These are phyloP conservation scores for Hormaphis cornu DNA, from an alignment of 1,140 invertebrate genomes.

Conservation along the genomic window DNA sequence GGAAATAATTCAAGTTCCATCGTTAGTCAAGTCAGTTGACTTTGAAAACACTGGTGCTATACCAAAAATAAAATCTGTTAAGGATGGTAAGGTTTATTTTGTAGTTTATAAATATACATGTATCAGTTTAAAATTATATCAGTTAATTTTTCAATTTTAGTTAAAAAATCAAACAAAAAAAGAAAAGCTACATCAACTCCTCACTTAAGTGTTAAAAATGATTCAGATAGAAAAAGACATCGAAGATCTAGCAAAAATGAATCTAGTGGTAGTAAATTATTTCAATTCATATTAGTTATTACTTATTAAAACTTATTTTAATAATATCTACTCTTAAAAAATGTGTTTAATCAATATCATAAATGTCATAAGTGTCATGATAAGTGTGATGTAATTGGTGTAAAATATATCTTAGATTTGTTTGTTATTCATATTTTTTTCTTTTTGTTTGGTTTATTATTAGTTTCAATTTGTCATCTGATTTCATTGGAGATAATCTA, in stretches of 20 bases:
- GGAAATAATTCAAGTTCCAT: slow-evolving; percentile 3
- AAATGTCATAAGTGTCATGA: no score
- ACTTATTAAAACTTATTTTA: background rate
- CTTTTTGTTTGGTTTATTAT: no score
- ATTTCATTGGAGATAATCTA: no score
- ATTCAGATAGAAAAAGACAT: slow-evolving; percentile 28
- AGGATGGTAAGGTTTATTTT: background rate
- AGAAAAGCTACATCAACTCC: slow-evolving; percentile 24
- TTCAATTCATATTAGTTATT: background rate
- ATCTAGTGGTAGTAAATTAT: slow-evolving; percentile 3
- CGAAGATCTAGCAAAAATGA: slow-evolving; percentile 22
- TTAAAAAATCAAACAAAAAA: slow-evolving; percentile 27
- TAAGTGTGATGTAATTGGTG: no score
- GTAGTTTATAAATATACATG: background rate
- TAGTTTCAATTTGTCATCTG: no score
- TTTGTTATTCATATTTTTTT: no score
- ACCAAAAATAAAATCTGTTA: slow-evolving; percentile 14
- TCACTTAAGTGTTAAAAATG: slow-evolving; percentile 25
- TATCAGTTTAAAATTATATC: background rate
- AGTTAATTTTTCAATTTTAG: background rate
- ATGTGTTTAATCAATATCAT: no score
- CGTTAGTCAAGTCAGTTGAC: background rate
- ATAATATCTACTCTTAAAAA: no score
- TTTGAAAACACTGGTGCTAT: background rate
- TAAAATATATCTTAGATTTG: no score